A percentile compares a stretch with the other conserved stretches of the same genome.
phyloP scores from a whole-genome alignment of 2,113 vertebrate genomes.

The Hyperopisus bebe region DNA sequence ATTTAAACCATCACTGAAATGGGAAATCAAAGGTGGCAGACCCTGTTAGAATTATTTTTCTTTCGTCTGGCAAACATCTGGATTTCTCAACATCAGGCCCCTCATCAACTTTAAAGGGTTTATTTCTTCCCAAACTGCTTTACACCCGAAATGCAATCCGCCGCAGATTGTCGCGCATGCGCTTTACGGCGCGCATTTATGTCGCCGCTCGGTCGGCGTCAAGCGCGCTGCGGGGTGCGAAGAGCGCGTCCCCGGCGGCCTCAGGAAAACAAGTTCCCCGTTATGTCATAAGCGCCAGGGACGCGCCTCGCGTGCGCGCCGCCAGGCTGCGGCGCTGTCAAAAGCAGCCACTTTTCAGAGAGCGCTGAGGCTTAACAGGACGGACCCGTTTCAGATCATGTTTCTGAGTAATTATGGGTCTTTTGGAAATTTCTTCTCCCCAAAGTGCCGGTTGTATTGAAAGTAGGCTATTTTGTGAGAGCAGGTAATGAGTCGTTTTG shows the following conservation, averaged over 20 bases:
- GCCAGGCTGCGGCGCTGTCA: neutral
- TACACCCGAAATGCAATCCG: slow-evolving; percentile 8
- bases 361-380: neutral
- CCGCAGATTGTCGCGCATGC: neutral
- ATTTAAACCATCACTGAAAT: slow-evolving; percentile 8
- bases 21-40: slow-evolving; percentile 9
- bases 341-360: slow-evolving; percentile 1
- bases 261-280: slow-evolving; percentile 21
- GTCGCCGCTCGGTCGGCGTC: neutral
- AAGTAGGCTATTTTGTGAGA: neutral
- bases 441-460: neutral
- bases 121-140: neutral
- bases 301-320: neutral
- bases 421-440: neutral
- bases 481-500: neutral
- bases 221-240: neutral
- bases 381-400: neutral
- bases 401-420: neutral
- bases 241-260: neutral
- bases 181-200: neutral
- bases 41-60: neutral
- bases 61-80: slow-evolving; percentile 12
- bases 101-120: neutral
- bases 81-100: neutral
- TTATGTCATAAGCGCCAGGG: slow-evolving; percentile 15